Percentiles rank a stretch among this genome's conserved stretches.
Evolutionary conservation across 2,888 invertebrate species (phyloP).

Genomic region (Tiliacea aurago): DNA sequence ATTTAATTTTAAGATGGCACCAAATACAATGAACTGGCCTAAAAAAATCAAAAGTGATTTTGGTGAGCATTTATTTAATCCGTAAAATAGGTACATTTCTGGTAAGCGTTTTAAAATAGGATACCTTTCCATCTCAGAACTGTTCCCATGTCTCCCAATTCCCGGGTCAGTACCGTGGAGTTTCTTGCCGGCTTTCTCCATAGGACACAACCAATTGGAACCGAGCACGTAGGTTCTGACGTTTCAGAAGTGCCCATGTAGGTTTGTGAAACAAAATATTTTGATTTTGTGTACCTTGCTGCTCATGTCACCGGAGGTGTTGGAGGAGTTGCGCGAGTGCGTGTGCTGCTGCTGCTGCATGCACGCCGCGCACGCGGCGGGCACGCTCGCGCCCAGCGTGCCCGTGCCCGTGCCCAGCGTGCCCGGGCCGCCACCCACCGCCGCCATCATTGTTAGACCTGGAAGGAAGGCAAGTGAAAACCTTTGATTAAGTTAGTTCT

Average conservation of each 20-base stretch:
- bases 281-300: constrained; percentile 79
- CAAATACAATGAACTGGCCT: neutral
- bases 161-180: too few relatives aligned
- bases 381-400: neutral
- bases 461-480: neutral
- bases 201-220: too few relatives aligned
- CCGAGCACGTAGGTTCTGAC: too few relatives aligned
- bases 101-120: neutral
- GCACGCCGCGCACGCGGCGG: constrained; percentile 75
- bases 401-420: constrained; percentile 8
- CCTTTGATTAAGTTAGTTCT: neutral
- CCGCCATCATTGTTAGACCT: constrained; percentile 48
- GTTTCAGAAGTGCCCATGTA: too few relatives aligned
- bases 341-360: constrained; percentile 86
- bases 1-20: neutral
- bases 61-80: neutral
- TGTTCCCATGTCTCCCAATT: neutral
- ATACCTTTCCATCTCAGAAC: neutral
- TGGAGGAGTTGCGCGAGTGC: constrained; percentile 94
- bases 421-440: constrained; percentile 28
- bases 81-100: neutral
- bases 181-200: too few relatives aligned
- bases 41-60: neutral
- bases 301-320: constrained; percentile 91
- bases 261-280: too few relatives aligned